Evolutionary conservation across 2,113 vertebrate genomes (phyloP).

Genomic region (Ia io): DNA sequence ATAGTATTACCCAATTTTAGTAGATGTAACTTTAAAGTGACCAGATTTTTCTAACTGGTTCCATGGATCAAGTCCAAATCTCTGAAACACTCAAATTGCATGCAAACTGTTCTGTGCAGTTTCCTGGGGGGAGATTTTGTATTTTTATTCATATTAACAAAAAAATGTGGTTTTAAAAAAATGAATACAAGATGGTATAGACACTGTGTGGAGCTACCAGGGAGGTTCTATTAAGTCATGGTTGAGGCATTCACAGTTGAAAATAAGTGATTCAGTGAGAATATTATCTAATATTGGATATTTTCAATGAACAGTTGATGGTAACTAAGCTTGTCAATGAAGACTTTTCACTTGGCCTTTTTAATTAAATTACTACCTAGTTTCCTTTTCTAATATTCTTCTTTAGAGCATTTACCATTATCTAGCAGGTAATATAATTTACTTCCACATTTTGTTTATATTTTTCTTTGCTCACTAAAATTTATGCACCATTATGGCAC

Average conservation of each 20-base stretch:
- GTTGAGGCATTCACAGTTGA: background rate
- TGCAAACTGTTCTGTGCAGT: background rate
- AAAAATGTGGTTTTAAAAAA: rapidly evolving
- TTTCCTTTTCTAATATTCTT: background rate
- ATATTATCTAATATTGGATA: background rate
- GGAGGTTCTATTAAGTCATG: background rate
- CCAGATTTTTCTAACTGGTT: background rate
- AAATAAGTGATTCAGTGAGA: background rate
- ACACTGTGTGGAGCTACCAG: background rate
- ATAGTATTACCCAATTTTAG: background rate
- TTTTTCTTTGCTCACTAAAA: background rate
- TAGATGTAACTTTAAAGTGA: background rate
- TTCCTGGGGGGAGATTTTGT: background rate
- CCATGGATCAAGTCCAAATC: background rate
- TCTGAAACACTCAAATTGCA: background rate
- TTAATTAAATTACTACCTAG: background rate
- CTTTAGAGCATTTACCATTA: background rate
- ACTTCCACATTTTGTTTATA: background rate
- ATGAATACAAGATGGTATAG: background rate
- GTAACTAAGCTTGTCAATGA: background rate
- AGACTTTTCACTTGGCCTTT: background rate
- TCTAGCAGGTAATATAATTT: background rate
- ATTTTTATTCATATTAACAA: background rate
- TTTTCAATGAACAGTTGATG: background rate
- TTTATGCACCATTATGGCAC: background rate